These are phyloP conservation scores for Gandaritis pyraliata DNA, from an alignment of 2,888 invertebrate genomes.

Conservation along the genomic window DNA sequence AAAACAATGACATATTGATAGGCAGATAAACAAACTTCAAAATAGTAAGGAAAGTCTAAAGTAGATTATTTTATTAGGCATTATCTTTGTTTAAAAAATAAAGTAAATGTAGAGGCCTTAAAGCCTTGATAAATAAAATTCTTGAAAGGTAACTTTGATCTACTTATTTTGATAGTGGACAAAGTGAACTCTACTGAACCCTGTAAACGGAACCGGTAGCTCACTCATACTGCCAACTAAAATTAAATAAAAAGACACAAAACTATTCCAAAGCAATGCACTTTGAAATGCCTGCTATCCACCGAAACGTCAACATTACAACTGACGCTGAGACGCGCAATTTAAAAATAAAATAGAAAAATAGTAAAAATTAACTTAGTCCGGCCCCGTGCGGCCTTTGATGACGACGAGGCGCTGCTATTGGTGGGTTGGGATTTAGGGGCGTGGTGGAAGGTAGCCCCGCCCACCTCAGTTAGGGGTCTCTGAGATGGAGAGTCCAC, in stretches of 20 bases:
- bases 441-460: conserved; percentile 67
- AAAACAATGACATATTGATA: no score
- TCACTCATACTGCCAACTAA: conserved; percentile 32
- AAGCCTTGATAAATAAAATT: not conserved
- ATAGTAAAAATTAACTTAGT: conserved; percentile 75
- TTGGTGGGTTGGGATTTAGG: conserved; percentile 59
- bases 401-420: conserved; percentile 58
- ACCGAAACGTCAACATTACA: conserved; percentile 62
- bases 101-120: no score
- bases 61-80: no score
- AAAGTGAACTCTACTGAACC: conserved; percentile 16
- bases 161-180: not conserved
- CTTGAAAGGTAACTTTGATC: not conserved
- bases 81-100: not conserved
- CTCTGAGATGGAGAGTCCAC: conserved; percentile 66
- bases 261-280: conserved; percentile 52
- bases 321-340: conserved; percentile 69
- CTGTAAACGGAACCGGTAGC: conserved; percentile 25
- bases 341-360: conserved; percentile 74
- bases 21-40: no score
- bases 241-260: conserved; percentile 36
- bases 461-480: conserved; percentile 76
- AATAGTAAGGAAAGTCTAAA: no score
- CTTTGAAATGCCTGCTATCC: conserved; percentile 59
- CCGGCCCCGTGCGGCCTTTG: conserved; percentile 78